These are phyloP conservation scores for Apogon hyalosoma DNA, from an alignment of 2,797 vertebrate genomes.

Conservation along the genomic window DNA sequence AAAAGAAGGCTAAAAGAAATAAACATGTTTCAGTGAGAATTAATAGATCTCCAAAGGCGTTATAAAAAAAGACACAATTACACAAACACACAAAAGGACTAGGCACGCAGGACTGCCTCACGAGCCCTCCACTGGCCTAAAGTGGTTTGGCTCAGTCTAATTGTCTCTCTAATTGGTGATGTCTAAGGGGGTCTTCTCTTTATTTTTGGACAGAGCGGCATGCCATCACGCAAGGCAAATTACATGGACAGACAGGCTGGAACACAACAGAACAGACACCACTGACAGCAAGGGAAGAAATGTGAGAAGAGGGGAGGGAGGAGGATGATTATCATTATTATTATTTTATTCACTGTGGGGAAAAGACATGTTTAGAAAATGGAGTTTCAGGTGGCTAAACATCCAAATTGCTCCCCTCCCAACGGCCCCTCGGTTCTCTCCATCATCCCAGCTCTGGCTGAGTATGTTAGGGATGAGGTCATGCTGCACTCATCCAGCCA, in stretches of 20 bases:
- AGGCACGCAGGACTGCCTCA: slow-evolving; percentile 84
- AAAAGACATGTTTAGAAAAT: slow-evolving; percentile 73
- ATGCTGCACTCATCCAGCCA: slow-evolving; percentile 82
- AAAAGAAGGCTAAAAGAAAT: slow-evolving; percentile 36
- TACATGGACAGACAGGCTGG: slow-evolving; percentile 84
- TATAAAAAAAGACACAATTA: slow-evolving; percentile 38
- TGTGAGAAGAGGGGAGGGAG: slow-evolving; percentile 48
- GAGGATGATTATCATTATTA: slow-evolving; percentile 70
- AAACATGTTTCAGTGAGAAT: slow-evolving; percentile 44
- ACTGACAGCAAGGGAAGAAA: slow-evolving; percentile 65
- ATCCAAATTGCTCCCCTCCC: slow-evolving; percentile 74
- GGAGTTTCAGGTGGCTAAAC: slow-evolving; percentile 78
- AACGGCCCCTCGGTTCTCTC: slow-evolving; percentile 53
- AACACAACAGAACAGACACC: slow-evolving; percentile 66
- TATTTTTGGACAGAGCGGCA: slow-evolving; percentile 83
- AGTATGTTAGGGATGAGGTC: slow-evolving; percentile 82
- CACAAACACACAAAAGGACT: slow-evolving; percentile 44
- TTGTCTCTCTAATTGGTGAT: slow-evolving; percentile 97
- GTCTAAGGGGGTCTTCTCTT: slow-evolving; percentile 92
- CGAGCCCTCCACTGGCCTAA: slow-evolving; percentile 86
- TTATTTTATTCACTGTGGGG: slow-evolving; percentile 69
- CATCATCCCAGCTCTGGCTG: slow-evolving; percentile 78
- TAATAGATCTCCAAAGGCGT: slow-evolving; percentile 38
- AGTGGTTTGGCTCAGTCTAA: slow-evolving; percentile 92
- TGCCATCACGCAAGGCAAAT: slow-evolving; percentile 86